Base-by-base conservation (phyloP, 2,797 vertebrate genomes). In the Sebastes nivosus region DNA sequence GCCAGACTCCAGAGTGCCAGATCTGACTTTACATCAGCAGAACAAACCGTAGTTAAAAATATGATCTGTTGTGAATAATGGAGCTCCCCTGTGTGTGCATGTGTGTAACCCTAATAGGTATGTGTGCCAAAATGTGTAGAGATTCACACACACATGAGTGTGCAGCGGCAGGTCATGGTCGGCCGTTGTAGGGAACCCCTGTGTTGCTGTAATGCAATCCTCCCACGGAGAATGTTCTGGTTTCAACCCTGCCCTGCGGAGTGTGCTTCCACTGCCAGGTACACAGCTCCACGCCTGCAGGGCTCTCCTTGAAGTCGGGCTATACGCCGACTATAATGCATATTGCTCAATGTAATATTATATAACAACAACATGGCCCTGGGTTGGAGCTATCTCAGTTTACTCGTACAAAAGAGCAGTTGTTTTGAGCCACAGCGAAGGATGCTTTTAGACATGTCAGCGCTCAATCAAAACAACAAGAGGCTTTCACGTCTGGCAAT, bases 171-270 rank as follows among this genome's bases (percentile, higher is more conserved):
- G 92, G 88, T 93, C 92, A 93, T 16, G 86, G 87, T 83, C 81
- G 66, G 61, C 77, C 59, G 67, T 83, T 75, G 82, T 59, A 85
- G 89, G 89, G 88, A 93, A 93, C 88, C 88, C 87, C 88, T 84
- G 86, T 90, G 88, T 89, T 92, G 87, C 82, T 88, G 91, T 92
- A 95, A 94, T 75, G 85, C 88, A 91, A 92, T 92, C 90, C 87
- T 90, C 85, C 90, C 90, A 74, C 12, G 5, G 88, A 91, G 92
- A 94, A 92, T 83, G 88, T 92, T 94, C 88, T 93, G 90, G 92
- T 92, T 92, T 91, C 91, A 91, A 90, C 88, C 83, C 84, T 92
- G 90, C 91, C 91, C 91, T 84, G 85, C 65, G 67, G 88, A 86
- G 92, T 85, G 83, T 81, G 89, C 89, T 91, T 80, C 83, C 82